A percentile compares a stretch with the other conserved stretches of the same genome.
Conservation (phyloP, 2,797 vertebrate genomes). For the Melanotaenia nigrans region DNA sequence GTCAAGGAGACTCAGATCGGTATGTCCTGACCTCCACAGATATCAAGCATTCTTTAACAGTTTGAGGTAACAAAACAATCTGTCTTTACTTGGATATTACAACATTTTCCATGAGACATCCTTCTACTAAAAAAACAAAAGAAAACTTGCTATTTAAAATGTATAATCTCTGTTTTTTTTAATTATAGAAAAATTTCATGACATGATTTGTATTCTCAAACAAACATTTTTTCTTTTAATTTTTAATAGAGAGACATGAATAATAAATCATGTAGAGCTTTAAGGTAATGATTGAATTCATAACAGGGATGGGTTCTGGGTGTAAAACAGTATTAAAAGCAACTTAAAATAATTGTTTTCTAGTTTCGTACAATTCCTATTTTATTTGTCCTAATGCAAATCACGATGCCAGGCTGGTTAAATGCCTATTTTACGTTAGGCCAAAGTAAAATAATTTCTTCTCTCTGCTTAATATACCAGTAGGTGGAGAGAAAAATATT, state of each 20-base stretch:
- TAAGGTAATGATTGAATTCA: background rate
- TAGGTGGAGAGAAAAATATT: slow-evolving; percentile 22
- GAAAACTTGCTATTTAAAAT: background rate
- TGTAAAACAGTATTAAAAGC: background rate
- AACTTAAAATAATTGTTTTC: background rate
- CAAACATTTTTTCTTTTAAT: background rate
- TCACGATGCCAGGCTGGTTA: no score
- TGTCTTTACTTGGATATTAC: slow-evolving; percentile 12
- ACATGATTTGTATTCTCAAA: no score
- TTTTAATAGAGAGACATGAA: background rate
- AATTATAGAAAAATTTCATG: background rate
- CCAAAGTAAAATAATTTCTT: background rate
- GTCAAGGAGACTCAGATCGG: slow-evolving; percentile 34
- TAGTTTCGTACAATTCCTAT: background rate
- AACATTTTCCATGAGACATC: background rate
- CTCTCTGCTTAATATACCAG: slow-evolving; percentile 31
- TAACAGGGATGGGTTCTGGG: background rate
- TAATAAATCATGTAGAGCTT: background rate
- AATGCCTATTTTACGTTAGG: no score
- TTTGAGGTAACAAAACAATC: slow-evolving; percentile 7
- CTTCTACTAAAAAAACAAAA: slow-evolving; percentile 19
- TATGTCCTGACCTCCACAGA: slow-evolving; percentile 26
- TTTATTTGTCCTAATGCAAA: no score
- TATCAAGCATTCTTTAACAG: slow-evolving; percentile 3
- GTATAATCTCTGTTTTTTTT: background rate